Base-by-base conservation (phyloP, 2,888 invertebrate genomes). In the Trissoscelio sp. region DNA sequence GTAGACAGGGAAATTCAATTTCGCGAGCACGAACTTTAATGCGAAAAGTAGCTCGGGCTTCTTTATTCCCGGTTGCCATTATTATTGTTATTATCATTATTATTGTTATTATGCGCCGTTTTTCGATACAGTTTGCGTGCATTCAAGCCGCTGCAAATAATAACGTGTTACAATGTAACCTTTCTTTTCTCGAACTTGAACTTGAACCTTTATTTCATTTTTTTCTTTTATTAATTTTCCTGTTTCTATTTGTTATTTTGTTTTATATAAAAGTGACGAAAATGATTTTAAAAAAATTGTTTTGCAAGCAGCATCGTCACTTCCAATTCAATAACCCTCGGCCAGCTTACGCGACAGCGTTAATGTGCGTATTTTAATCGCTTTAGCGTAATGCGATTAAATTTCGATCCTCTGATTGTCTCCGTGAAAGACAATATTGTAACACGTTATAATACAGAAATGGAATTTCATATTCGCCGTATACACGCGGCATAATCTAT, bases 1-100 rank as follows among this genome's bases (percentile, higher is more conserved):
- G 69, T 62, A 80, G 79, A 80, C 79, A 80, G 79, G 74, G 69
- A 74, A 80, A 80, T 80, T 74, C 69, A 80, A 80, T 80, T 80
- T 80, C 42, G 51, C 74, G 34, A 74, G 62, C 22, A 57, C 62
- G 31, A 69, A 74, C 60, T 69, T 69, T 79, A 79, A 79, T 74
- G 73, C 51, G 31, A 51, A 70, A 66, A 78, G 70, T 66, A 72
- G 79, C 42, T 62, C 48, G 48, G 14, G 31, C 58, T 74, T 64
- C 69, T 74, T 69, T 74, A 69, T 60, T 66, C 55, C 37, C 46
- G 14, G 55, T 53, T 44, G 37, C 62, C 2, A 62, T 74, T 62
- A 48, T 46, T 62, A 46, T 72, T 60, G 14, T 66, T 72, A 62
- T 74, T 67, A 48, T 55, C 37, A 42, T 70, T 57, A 24, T 62